A percentile compares a stretch with the other conserved stretches of the same genome.
Conservation (phyloP, 2,888 invertebrate species). For the Urechis unicinctus region DNA sequence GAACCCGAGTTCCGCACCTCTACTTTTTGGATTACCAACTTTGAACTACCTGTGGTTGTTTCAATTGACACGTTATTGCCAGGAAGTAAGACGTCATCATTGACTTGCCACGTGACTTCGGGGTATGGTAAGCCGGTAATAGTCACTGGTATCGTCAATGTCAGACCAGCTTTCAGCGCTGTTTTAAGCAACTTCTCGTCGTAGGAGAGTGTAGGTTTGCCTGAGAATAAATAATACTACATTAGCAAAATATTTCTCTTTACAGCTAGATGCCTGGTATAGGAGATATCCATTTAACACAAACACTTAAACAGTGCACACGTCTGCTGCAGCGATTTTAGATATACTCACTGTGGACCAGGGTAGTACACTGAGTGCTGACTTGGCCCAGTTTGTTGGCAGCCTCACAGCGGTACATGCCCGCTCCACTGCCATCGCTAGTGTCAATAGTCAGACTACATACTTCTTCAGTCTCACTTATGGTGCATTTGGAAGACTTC, state of each 20-base stretch:
- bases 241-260: no score
- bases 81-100: constrained; percentile 7
- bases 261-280: no score
- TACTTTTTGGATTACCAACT: constrained; percentile 10
- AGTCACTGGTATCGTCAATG: constrained; percentile 53
- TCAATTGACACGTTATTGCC: constrained; percentile 13
- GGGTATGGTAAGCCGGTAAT: constrained; percentile 69
- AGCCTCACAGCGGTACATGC: constrained; percentile 41
- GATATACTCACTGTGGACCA: constrained; percentile 40
- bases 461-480: constrained; percentile 35
- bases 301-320: no score
- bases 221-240: constrained; percentile 8
- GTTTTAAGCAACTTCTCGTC: constrained; percentile 59
- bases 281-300: no score
- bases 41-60: constrained; percentile 28
- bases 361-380: constrained; percentile 38
- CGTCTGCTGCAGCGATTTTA: no score
- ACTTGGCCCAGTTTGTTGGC: constrained; percentile 42
- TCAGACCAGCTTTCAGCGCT: constrained; percentile 57
- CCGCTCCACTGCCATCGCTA: constrained; percentile 37
- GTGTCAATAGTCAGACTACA: constrained; percentile 60
- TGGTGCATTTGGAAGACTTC: constrained; percentile 36
- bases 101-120: constrained; percentile 63
- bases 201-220: constrained; percentile 54
- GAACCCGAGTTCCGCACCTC: constrained; percentile 74